Conservation (phyloP, 2,113 vertebrate genomes). For the Anguilla rostrata region DNA sequence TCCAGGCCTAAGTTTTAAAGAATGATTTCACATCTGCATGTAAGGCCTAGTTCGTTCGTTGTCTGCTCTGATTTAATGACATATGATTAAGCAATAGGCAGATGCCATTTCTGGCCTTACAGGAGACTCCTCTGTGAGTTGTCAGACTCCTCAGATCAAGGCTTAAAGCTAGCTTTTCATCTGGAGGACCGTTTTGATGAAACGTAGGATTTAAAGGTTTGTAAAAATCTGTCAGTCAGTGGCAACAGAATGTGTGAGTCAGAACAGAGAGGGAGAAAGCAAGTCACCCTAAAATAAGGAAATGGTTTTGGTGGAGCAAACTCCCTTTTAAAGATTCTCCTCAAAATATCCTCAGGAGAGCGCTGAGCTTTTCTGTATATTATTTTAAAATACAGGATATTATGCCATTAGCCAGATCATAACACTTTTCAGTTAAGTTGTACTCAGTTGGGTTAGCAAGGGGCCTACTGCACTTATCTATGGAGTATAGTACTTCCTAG, state of each 20-base stretch:
- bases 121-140: background rate
- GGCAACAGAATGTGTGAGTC: slow-evolving; percentile 35
- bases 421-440: background rate
- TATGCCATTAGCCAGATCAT: background rate
- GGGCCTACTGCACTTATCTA: slow-evolving; percentile 8
- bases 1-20: background rate
- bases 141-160: slow-evolving; percentile 27
- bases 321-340: background rate
- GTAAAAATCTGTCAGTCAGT: slow-evolving; percentile 19
- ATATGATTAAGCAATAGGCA: background rate
- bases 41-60: background rate
- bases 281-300: slow-evolving; percentile 20
- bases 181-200: slow-evolving; percentile 27
- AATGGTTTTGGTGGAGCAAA: background rate
- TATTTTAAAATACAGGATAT: background rate
- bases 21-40: background rate
- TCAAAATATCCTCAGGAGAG: slow-evolving; percentile 6
- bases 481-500: background rate
- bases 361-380: background rate
- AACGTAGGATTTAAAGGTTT: slow-evolving; percentile 36
- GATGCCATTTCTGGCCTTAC: background rate
- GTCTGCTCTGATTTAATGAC: background rate
- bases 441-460: background rate
- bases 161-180: slow-evolving; percentile 21
- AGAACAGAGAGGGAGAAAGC: slow-evolving; percentile 32